A percentile compares a stretch with the other conserved stretches of the same genome.
Evolutionary conservation across 2,888 invertebrate species (phyloP).

Genomic region (Eubasilissa splendida): DNA sequence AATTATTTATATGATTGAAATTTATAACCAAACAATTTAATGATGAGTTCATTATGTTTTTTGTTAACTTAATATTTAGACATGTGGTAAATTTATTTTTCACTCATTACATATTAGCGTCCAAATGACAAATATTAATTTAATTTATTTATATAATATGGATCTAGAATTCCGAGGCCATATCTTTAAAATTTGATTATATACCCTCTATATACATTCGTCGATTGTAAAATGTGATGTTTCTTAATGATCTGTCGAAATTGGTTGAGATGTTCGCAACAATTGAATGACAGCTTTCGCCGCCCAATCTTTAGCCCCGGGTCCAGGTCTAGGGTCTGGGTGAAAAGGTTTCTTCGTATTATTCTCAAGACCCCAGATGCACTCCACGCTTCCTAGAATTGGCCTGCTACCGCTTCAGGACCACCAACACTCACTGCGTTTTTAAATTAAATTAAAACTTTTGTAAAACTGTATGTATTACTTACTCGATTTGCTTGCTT

Average conservation of each 20-base stretch:
- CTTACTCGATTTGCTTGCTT: neutral
- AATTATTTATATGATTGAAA: neutral
- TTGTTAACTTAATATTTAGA: neutral
- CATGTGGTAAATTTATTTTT: too few species aligned
- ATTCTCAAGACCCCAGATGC: conserved; percentile 3
- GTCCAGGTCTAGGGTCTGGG: conserved; percentile 21
- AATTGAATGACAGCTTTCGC: conserved; percentile 25
- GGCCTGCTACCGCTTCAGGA: neutral
- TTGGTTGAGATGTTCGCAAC: too few species aligned
- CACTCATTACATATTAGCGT: too few species aligned
- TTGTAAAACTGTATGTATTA: neutral
- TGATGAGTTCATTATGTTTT: neutral
- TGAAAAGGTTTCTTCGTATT: conserved; percentile 31
- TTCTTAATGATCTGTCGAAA: too few species aligned
- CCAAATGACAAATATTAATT: too few species aligned
- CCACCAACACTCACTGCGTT: neutral
- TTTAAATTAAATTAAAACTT: neutral
- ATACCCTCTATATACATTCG: too few species aligned
- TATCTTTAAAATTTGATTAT: too few species aligned
- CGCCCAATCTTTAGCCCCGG: neutral
- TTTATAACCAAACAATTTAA: neutral
- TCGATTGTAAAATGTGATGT: too few species aligned
- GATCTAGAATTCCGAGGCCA: too few species aligned
- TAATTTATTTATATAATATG: too few species aligned
- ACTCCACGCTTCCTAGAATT: conserved; percentile 20